Evolutionary conservation across 2,888 invertebrate species (phyloP).

Genomic region (Eurytoma californica): DNA sequence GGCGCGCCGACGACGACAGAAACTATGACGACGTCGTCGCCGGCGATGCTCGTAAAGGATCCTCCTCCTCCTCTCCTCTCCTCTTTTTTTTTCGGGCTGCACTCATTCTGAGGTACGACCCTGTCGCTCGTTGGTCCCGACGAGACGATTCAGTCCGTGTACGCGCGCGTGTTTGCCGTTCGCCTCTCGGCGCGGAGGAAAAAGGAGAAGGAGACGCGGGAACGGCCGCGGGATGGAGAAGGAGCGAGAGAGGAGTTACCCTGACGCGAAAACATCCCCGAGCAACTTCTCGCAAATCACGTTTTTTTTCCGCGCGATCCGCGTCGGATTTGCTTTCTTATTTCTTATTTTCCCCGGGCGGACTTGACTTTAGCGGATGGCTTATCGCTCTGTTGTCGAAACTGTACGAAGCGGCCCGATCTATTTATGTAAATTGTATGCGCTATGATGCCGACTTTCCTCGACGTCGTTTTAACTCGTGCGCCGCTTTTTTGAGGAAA

Average conservation of each 20-base stretch:
- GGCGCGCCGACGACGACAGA: conserved; percentile 42
- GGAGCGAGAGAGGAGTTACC: conserved; percentile 11
- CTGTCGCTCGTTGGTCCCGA: conserved; percentile 32
- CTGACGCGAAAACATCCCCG: conserved; percentile 50
- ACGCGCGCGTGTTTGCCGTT: conserved; percentile 36
- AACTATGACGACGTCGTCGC: conserved; percentile 55
- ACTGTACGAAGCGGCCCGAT: conserved; percentile 20
- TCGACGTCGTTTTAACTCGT: neutral
- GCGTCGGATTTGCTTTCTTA: conserved; percentile 6
- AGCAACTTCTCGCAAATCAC: conserved; percentile 49
- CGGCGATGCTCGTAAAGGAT: conserved; percentile 56
- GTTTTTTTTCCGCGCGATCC: conserved; percentile 34
- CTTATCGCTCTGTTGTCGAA: conserved; percentile 50
- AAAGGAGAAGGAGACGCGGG: neutral
- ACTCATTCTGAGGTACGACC: conserved; percentile 40
- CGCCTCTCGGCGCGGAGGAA: neutral
- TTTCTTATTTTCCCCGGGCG: neutral
- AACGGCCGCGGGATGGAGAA: too few relatives aligned
- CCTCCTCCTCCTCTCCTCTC: conserved; percentile 4
- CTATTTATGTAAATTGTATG: conserved; percentile 35
- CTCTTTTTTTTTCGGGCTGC: conserved; percentile 19
- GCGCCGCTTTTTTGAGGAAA: neutral
- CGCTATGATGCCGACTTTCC: conserved; percentile 16
- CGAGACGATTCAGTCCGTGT: conserved; percentile 18
- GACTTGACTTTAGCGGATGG: conserved; percentile 38